Evolutionary conservation across 2,797 vertebrate species (phyloP).

Genomic region (Clarias pachynema): DNA sequence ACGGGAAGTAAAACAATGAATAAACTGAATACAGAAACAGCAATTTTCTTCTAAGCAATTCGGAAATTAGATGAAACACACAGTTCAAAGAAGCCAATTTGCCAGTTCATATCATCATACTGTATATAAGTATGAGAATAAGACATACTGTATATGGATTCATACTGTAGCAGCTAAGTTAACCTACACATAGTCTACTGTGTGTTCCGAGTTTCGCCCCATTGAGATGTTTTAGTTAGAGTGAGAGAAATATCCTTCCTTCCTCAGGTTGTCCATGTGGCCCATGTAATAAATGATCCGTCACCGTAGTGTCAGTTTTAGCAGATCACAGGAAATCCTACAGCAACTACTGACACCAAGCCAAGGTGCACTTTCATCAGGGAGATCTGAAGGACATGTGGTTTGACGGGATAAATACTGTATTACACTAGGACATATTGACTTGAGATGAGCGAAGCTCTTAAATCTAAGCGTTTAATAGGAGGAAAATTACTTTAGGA

Average conservation of each 20-base stretch:
- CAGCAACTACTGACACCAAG: constrained; percentile 3
- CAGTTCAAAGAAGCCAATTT: background rate
- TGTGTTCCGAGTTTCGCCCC: background rate
- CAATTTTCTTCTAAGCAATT: background rate
- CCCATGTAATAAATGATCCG: constrained; percentile 1
- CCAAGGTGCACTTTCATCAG: background rate
- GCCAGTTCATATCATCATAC: background rate
- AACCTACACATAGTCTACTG: background rate
- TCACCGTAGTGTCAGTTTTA: constrained; percentile 18
- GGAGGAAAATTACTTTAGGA: background rate
- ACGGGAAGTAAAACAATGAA: background rate
- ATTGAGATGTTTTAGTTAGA: background rate
- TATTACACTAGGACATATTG: background rate
- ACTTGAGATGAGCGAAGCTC: background rate
- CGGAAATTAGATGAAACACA: background rate
- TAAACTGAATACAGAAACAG: background rate
- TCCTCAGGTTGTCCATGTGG: background rate
- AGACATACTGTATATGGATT: background rate
- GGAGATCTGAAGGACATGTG: background rate
- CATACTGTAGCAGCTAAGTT: background rate
- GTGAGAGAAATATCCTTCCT: background rate
- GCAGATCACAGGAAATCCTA: constrained; percentile 38
- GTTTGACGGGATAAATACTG: background rate
- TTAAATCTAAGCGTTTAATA: background rate
- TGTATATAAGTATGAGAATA: too few species aligned